Evolutionary conservation across 2,888 invertebrate species (phyloP).

Genomic region (Perizoma affinitatum): DNA sequence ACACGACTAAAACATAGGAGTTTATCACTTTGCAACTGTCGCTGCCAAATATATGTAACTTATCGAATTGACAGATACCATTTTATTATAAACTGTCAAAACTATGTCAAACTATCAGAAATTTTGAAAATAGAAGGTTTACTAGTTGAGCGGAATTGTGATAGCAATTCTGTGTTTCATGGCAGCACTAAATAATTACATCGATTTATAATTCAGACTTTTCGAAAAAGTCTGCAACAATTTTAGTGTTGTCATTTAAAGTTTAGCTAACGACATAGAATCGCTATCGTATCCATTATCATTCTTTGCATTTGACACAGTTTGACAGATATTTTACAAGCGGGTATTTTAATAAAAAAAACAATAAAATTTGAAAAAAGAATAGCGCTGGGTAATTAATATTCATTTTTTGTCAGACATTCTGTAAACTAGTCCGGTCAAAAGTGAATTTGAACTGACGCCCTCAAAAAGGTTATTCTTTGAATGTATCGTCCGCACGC

Average conservation of each 20-base stretch:
- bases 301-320: no score
- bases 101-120: not conserved
- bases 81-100: not conserved
- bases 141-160: no score
- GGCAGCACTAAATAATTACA: no score
- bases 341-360: not conserved
- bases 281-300: no score
- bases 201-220: no score
- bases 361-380: not conserved
- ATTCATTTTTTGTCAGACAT: not conserved
- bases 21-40: slow-evolving; percentile 39
- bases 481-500: slow-evolving; percentile 44
- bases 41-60: slow-evolving; percentile 14
- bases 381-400: not conserved
- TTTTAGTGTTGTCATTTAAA: no score
- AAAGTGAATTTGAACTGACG: slow-evolving; percentile 19
- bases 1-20: slow-evolving; percentile 25
- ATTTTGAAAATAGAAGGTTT: no score
- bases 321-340: no score
- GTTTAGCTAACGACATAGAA: no score
- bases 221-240: no score
- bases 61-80: slow-evolving; percentile 11
- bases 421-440: slow-evolving; percentile 1
- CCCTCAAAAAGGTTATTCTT: slow-evolving; percentile 26
- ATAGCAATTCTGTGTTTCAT: no score